A percentile compares a stretch with the other conserved stretches of the same genome.
Conservation (phyloP, 2,797 vertebrate genomes). For the Leucoraja ocellata region DNA sequence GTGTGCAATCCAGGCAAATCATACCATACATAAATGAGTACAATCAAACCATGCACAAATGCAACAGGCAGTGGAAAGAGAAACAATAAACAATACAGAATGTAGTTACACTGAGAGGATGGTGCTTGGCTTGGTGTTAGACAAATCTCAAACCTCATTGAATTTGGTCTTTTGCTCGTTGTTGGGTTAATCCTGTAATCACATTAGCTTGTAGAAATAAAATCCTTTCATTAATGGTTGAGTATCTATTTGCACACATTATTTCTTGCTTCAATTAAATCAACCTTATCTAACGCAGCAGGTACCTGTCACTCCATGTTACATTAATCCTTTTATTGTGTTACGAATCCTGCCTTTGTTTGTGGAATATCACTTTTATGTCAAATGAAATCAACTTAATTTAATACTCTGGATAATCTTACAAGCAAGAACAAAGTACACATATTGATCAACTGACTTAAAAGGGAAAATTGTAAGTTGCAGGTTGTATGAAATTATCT, state of each 20-base stretch:
- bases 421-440: background rate
- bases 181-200: background rate
- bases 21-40: no score
- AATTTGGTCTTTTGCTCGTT: background rate
- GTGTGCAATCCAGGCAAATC: no score
- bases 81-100: no score
- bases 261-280: slow-evolving; percentile 25
- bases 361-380: background rate
- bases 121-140: background rate
- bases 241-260: slow-evolving; percentile 17
- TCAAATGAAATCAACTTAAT: background rate
- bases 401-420: background rate
- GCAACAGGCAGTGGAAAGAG: no score
- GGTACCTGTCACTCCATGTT: background rate
- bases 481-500: background rate
- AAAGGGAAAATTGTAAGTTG: background rate
- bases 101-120: background rate
- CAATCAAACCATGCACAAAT: no score
- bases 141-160: background rate
- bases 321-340: slow-evolving; percentile 9
- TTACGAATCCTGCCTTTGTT: background rate
- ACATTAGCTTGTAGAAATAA: background rate
- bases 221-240: background rate
- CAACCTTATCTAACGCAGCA: background rate
- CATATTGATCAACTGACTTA: background rate